Base-by-base conservation (phyloP, 2,113 vertebrate genomes). In the Myxocyprinus asiaticus region DNA sequence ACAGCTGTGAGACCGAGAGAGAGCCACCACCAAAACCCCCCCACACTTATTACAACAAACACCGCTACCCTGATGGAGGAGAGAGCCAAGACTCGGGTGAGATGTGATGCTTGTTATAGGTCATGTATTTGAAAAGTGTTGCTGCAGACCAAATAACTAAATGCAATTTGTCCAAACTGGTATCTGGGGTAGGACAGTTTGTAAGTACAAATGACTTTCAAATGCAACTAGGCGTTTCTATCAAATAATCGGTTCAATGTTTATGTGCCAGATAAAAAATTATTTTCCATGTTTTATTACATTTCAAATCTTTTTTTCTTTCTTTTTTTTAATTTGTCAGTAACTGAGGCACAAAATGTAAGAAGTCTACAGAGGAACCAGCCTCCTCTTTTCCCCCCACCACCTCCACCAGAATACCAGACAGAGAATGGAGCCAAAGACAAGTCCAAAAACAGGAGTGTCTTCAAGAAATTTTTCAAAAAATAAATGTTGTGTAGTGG, bases 21-120 rank as follows among this genome's bases (percentile, higher is more conserved):
- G 83, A 65, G 0, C 88, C 89, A 11, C 92, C 92, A 3, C 89
- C 92, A 4, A 93, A 93, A 82, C 92, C 92, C 9, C 92, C 91
- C 6, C 92, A 92, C 87, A 91, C 90, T 1, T 92, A 91, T 83
- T 91, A 92, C 84, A 82, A 89, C 86, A 83, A n/a, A 43, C 91
- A 93, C 82, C 64, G 44, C 59, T 92, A 91, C 80, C 88, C 84
- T 0, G 76, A 79, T 0, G 83, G 80, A 3, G 86, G 80, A 7
- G 88, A 88, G 79, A 17, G 5, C 47, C 2, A 9, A 4, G 10
- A 50, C 15, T 4, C 83, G 76, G 89, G 89, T 89, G 73, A 80
- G 80, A 2, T n/a, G 22, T 33, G 22, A 33, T 33, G 3, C 42
- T 17, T 47, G 11, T 47, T 22, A 9, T 44, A 48, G 45, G 50